A percentile compares a stretch with the other conserved stretches of the same genome.
These are phyloP conservation scores for Gerris buenoi DNA, from an alignment of 1,140 invertebrate genomes.

Conservation along the genomic window DNA sequence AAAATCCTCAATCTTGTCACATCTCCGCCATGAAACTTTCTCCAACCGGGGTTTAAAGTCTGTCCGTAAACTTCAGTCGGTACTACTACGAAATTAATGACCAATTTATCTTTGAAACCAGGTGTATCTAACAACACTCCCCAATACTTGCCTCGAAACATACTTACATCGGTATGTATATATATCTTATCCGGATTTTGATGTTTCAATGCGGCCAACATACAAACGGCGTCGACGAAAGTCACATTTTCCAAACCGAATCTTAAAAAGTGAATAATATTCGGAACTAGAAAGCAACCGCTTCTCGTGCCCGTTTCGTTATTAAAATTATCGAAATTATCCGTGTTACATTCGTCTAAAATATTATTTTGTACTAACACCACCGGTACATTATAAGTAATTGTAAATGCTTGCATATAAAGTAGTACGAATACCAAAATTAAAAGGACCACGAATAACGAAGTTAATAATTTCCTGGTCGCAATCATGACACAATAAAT, in stretches of 20 bases:
- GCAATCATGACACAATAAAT: no score
- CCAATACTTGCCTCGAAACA: constrained; percentile 24
- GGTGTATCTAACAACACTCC: constrained; percentile 13
- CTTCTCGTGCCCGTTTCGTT: constrained; percentile 19
- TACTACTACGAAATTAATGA: constrained; percentile 14
- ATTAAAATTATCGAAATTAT: constrained; percentile 19
- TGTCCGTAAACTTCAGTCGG: constrained; percentile 25
- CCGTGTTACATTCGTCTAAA: no score
- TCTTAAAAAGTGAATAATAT: constrained; percentile 20
- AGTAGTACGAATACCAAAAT: no score
- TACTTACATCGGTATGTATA: constrained; percentile 19
- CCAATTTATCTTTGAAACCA: constrained; percentile 13
- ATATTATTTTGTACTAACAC: no score
- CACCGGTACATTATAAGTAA: no score
- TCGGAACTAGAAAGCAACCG: constrained; percentile 18
- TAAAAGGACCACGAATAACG: no score
- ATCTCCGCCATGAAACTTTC: constrained; percentile 20
- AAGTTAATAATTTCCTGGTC: no score
- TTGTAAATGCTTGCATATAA: no score
- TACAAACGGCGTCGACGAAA: constrained; percentile 18
- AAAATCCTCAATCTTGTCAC: constrained; percentile 18
- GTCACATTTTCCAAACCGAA: constrained; percentile 12
- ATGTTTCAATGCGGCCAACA: constrained; percentile 20
- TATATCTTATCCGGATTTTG: constrained; percentile 22
- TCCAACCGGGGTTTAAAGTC: constrained; percentile 7